Percentiles rank a stretch among this genome's conserved stretches.
Evolutionary conservation across 2,888 invertebrate genomes (phyloP).

Genomic region (Dascillus cervinus): DNA sequence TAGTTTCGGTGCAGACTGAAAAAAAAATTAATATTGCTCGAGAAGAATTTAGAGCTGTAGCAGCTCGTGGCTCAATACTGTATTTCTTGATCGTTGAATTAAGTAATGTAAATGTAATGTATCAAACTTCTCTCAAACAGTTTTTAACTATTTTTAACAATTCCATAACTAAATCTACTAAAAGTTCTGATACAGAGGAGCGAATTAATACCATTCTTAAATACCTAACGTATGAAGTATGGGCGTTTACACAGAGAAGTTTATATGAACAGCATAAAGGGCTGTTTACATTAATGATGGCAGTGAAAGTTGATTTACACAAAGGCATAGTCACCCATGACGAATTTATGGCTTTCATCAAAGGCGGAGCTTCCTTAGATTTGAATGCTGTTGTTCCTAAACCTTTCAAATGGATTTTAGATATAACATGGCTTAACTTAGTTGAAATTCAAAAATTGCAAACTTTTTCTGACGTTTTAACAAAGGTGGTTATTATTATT

Average conservation of each 20-base stretch:
- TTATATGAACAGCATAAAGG: conserved; percentile 91
- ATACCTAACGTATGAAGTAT: conserved; percentile 79
- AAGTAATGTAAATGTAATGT: conserved; percentile 95
- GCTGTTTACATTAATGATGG: conserved; percentile 87
- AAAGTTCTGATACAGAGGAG: conserved; percentile 76
- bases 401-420: conserved; percentile 90
- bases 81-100: conserved; percentile 96
- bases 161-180: conserved; percentile 85
- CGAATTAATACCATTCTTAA: conserved; percentile 82
- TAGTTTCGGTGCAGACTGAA: conserved; percentile 88
- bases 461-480: conserved; percentile 70
- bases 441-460: conserved; percentile 85
- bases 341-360: conserved; percentile 92
- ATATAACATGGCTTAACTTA: conserved; percentile 92
- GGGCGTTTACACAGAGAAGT: conserved; percentile 86
- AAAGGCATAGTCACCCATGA: conserved; percentile 73
- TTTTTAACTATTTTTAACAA: conserved; percentile 90
- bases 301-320: conserved; percentile 90
- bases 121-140: conserved; percentile 92
- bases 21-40: conserved; percentile 88
- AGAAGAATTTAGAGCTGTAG: conserved; percentile 93
- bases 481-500: too few relatives aligned
- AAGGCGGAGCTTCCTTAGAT: conserved; percentile 92
- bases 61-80: conserved; percentile 86
- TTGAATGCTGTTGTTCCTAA: conserved; percentile 88